Base-by-base conservation (phyloP, 2,113 vertebrate genomes). In the Gobio gobio region DNA sequence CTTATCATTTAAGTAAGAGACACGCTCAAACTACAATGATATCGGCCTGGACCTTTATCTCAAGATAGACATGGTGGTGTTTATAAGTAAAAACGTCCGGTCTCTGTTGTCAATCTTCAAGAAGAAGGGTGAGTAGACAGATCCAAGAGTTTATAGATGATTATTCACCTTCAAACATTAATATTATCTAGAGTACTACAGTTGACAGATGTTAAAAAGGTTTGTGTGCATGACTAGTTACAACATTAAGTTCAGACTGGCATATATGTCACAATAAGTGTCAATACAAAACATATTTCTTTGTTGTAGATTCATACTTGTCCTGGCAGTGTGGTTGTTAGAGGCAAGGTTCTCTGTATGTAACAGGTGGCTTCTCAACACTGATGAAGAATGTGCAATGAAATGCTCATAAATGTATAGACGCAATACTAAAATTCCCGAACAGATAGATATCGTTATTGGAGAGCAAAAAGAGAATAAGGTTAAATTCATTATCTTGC, bases 81-180 rank as follows among this genome's bases (percentile, higher is more conserved):
- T 96, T 91, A 92, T 97, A 85, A 96, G 95, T 90, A 96, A 97
- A 91, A 96, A 94, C 87, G 90, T 98, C 89, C 94, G 91, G 36
- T 95, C 93, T 66, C 92, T 98, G 58, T 94, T 98, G 83, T 95
- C 95, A 61, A 89, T 97, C 92, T 98, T 98, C 95, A 98, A 97
- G 92, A 98, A 96, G 92, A 97, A 95, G 93, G 96, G 96, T 98
- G 92, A 98, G 97, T 96, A 89, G 51, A 56, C 51, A 56, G 54
- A 43, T 70, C 10, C 66, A 43, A 9, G 66, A 70, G n/a, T 12
- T 70, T 70, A 43, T 72, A 40, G 9, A 20, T 1, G 33, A 70
- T 66, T 18, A 66, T 66, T 36, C 64, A 10, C 16, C 16, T 36
- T 66, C 6, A 36, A 20, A 70, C 4, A 22, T 22, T 22, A 14